These are phyloP conservation scores for Zoanthus solanderi DNA, from an alignment of 92 coral and sea anemone species.

Conservation along the genomic window DNA sequence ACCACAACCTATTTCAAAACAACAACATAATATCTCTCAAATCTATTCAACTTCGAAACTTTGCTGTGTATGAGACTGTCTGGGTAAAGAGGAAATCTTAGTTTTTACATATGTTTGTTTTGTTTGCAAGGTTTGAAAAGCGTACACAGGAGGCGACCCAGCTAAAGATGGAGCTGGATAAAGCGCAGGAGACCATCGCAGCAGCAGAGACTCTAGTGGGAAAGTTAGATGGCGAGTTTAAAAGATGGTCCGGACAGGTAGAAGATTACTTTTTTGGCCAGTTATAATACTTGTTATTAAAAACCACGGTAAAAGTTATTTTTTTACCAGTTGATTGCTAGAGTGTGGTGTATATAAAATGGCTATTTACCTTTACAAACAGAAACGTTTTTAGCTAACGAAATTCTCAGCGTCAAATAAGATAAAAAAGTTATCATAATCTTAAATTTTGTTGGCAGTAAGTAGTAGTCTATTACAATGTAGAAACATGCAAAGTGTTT, in stretches of 20 bases:
- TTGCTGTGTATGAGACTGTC: neutral
- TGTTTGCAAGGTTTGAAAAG: constrained; percentile 79
- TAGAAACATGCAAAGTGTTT: no score
- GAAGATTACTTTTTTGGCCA: neutral
- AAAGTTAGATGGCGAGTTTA: constrained; percentile 98
- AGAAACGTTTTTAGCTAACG: no score
- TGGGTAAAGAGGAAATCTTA: no score
- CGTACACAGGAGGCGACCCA: constrained; percentile 98
- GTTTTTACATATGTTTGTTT: neutral
- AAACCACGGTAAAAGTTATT: neutral
- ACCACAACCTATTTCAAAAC: no score
- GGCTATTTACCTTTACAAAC: no score
- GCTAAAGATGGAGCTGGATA: constrained; percentile 98
- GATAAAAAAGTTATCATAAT: no score
- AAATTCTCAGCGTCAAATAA: no score
- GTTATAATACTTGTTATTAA: no score
- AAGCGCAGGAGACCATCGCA: constrained; percentile 96
- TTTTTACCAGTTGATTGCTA: neutral
- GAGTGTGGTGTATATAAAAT: no score
- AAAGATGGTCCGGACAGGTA: constrained; percentile 99
- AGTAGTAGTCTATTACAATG: no score
- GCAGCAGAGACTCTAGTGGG: constrained; percentile 98
- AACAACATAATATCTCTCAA: no score
- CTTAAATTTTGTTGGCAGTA: no score
- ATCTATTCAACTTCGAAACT: neutral